Percentiles rank a stretch among this genome's conserved stretches.
Evolutionary conservation across 1,140 invertebrate species (phyloP).

Genomic region (Drosophila varians): DNA sequence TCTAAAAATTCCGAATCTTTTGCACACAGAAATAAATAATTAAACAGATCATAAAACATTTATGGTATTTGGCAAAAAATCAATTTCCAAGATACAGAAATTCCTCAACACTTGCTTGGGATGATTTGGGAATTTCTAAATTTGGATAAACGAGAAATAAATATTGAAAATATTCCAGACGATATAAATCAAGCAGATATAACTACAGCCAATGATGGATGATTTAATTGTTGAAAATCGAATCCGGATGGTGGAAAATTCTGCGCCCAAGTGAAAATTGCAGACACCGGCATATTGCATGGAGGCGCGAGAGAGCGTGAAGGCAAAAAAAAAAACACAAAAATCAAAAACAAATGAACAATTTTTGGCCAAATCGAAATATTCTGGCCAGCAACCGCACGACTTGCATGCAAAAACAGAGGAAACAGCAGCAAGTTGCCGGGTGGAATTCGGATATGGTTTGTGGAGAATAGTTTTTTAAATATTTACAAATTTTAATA

Average conservation of each 20-base stretch:
- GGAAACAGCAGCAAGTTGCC: not conserved
- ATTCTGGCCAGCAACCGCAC: conserved; percentile 19
- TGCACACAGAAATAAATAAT: conserved; percentile 19
- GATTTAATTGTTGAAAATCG: conserved; percentile 35
- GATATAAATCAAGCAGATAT: conserved; percentile 64
- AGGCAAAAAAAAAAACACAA: not conserved
- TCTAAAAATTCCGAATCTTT: not conserved
- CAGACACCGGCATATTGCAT: conserved; percentile 38
- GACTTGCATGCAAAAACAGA: conserved; percentile 24
- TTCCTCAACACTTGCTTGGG: conserved; percentile 17
- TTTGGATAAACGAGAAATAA: conserved; percentile 54
- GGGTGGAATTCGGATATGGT: conserved; percentile 2
- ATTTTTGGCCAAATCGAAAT: not conserved
- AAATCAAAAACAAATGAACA: conserved; percentile 15
- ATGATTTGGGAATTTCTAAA: conserved; percentile 25
- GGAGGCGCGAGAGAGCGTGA: conserved; percentile 7
- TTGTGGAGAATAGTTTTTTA: conserved; percentile 29
- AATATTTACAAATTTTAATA: conserved; percentile 39
- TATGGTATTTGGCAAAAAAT: conserved; percentile 9
- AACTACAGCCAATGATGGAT: conserved; percentile 51
- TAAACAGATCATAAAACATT: conserved; percentile 53
- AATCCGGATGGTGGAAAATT: conserved; percentile 19
- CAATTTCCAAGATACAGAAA: not conserved
- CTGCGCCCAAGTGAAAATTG: conserved; percentile 12
- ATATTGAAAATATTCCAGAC: conserved; percentile 51